phyloP scores from a whole-genome alignment of 2,888 invertebrate species.

The Diarsia dahlii region DNA sequence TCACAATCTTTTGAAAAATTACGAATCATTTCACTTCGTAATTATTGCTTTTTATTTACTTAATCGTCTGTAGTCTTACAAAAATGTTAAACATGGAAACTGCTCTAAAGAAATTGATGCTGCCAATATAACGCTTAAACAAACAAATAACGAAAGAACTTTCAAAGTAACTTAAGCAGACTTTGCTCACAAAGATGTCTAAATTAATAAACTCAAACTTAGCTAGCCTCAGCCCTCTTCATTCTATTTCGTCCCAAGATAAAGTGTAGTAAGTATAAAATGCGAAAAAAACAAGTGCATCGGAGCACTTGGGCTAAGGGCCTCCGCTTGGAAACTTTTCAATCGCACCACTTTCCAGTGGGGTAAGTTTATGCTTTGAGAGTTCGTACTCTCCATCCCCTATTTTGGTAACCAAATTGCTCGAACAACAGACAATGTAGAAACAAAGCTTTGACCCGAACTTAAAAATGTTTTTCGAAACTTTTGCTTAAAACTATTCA shows the following conservation, averaged over 20 bases:
- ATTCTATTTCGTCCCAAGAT: conserved; percentile 57
- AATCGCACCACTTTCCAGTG: conserved; percentile 79
- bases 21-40: not conserved
- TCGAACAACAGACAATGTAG: conserved; percentile 63
- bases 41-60: not conserved
- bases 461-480: conserved; percentile 24
- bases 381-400: conserved; percentile 67
- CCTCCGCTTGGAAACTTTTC: conserved; percentile 80
- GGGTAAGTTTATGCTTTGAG: conserved; percentile 80
- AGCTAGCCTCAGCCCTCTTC: conserved; percentile 43
- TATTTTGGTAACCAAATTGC: conserved; percentile 84
- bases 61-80: not conserved
- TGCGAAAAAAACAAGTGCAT: conserved; percentile 72
- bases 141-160: conserved; percentile 47
- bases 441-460: conserved; percentile 70
- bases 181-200: conserved; percentile 67
- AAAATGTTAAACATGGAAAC: not conserved
- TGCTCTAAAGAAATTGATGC: not conserved
- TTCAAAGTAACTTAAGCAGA: conserved; percentile 55
- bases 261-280: conserved; percentile 67
- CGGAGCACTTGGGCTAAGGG: conserved; percentile 75
- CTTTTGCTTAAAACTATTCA: not conserved
- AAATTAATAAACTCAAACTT: conserved; percentile 77
- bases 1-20: conserved; percentile 19
- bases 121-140: conserved; percentile 19